Conservation (phyloP, 1,140 invertebrate species). For the Arctopsyche grandis region DNA sequence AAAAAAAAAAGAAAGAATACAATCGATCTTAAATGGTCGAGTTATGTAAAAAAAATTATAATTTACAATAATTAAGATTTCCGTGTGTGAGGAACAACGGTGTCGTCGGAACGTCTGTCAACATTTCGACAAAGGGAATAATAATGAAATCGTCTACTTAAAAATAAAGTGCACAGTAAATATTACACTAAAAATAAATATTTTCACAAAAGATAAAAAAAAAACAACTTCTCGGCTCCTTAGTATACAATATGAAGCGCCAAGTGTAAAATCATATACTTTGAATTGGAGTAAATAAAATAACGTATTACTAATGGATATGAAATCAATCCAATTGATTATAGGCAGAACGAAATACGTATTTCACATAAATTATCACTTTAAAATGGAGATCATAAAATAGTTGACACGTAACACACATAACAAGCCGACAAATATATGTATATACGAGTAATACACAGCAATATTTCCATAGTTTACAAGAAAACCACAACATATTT, state of each 20-base stretch:
- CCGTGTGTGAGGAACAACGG: background rate
- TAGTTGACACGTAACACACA: slow-evolving; percentile 42
- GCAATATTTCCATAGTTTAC: background rate
- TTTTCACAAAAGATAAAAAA: slow-evolving; percentile 17
- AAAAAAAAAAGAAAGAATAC: background rate
- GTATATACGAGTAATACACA: slow-evolving; percentile 38
- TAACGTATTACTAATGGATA: background rate
- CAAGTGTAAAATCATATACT: background rate
- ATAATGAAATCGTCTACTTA: slow-evolving; percentile 10
- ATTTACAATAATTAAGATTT: background rate
- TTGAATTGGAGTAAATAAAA: too few relatives aligned
- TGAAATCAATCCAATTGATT: background rate
- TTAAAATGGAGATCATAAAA: slow-evolving; percentile 28
- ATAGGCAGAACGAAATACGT: background rate
- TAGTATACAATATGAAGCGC: background rate
- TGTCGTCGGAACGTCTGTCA: background rate
- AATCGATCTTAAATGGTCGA: background rate
- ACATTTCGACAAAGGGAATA: background rate
- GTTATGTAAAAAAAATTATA: background rate
- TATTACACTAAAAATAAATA: slow-evolving; percentile 9
- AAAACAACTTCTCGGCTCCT: background rate
- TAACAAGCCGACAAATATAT: slow-evolving; percentile 49
- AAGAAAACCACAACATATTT: background rate
- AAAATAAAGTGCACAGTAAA: slow-evolving; percentile 8
- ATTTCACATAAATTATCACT: slow-evolving; percentile 8